Conservation (phyloP, 2,113 vertebrate species). For the Prinia subflava region DNA sequence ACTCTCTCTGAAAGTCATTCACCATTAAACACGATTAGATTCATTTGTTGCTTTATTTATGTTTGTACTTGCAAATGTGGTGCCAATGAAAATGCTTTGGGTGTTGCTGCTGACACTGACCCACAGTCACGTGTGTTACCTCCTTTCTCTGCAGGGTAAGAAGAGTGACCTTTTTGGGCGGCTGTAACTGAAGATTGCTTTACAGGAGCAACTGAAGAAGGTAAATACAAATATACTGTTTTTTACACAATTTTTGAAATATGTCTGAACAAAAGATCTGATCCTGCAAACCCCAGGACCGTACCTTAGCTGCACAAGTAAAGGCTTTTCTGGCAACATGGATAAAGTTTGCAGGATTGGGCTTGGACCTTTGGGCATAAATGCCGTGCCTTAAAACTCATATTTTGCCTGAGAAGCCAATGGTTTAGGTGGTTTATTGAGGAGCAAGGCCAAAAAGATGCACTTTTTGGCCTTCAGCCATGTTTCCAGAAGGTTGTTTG, state of each 20-base stretch:
- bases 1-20: constrained; percentile 60
- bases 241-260: neutral
- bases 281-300: neutral
- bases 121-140: constrained; percentile 72
- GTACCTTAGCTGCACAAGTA: neutral
- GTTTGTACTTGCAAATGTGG: constrained; percentile 42
- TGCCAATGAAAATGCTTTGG: constrained; percentile 57
- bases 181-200: constrained; percentile 89
- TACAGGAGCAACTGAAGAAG: constrained; percentile 86
- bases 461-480: neutral
- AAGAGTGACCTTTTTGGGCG: constrained; percentile 83
- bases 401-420: neutral
- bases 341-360: neutral
- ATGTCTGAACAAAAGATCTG: neutral
- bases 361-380: neutral
- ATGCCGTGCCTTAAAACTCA: rapidly evolving
- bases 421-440: neutral
- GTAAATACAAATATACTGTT: constrained; percentile 76
- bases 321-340: neutral
- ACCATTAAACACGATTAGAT: constrained; percentile 44
- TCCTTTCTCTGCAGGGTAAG: constrained; percentile 86
- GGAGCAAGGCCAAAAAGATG: neutral
- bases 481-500: neutral
- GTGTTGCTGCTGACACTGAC: constrained; percentile 51
- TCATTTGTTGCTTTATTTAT: constrained; percentile 62